phyloP scores from a whole-genome alignment of 1,140 invertebrate genomes.

The Trinorchestia longiramus region DNA sequence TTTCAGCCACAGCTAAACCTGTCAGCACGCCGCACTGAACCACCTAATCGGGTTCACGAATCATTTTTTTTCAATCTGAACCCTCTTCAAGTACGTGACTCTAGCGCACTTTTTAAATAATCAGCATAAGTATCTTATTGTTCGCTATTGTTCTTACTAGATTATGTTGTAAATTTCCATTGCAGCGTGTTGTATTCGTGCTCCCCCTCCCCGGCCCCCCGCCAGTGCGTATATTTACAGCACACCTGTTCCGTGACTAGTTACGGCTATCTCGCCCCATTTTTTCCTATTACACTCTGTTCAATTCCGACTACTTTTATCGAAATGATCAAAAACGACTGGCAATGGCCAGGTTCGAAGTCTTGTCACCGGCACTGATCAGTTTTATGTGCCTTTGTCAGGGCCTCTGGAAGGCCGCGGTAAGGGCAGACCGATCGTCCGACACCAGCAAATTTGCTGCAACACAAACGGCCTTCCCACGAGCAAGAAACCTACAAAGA shows the following conservation, averaged over 20 bases:
- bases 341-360: constrained; percentile 33
- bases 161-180: background rate
- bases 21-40: background rate
- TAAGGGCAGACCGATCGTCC: background rate
- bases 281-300: constrained; percentile 24
- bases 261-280: background rate
- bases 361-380: constrained; percentile 19
- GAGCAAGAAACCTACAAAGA: background rate
- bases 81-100: background rate
- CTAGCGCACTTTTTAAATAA: background rate
- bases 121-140: background rate
- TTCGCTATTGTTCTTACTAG: background rate
- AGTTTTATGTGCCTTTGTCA: constrained; percentile 50
- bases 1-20: background rate
- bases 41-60: background rate
- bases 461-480: background rate
- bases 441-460: background rate
- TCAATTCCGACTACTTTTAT: background rate
- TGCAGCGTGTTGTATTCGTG: background rate
- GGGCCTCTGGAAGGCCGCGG: background rate
- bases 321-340: constrained; percentile 49
- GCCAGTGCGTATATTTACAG: background rate
- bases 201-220: background rate
- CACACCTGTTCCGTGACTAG: background rate
- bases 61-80: background rate